Evolutionary conservation across 2,113 vertebrate species (phyloP).

Genomic region (Phrynocephalus versicolor): DNA sequence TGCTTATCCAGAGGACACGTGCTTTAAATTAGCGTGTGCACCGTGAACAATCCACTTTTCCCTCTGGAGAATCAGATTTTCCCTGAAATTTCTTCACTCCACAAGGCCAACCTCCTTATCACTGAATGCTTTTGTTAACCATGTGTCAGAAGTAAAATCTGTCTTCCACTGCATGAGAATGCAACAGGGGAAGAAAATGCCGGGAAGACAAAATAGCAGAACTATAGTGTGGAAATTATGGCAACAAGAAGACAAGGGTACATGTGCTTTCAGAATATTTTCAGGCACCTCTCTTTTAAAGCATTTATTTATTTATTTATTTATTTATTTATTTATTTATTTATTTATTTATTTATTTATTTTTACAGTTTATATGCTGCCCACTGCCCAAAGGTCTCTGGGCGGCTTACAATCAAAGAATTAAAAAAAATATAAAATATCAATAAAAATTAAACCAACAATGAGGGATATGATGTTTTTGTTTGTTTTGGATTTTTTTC

Average conservation of each 20-base stretch:
- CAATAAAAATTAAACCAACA: no score
- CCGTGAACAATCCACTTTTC: constrained; percentile 28
- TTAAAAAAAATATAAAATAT: no score
- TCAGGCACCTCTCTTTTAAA: constrained; percentile 36
- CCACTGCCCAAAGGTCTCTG: no score
- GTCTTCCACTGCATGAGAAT: constrained; percentile 8
- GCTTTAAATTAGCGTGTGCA: constrained; percentile 30
- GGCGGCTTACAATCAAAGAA: no score
- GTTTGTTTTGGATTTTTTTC: no score
- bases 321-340: no score
- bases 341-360: no score
- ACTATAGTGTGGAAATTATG: constrained; percentile 25
- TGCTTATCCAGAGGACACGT: constrained; percentile 17
- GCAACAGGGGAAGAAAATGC: background rate
- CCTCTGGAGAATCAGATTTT: background rate
- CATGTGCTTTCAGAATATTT: constrained; percentile 12
- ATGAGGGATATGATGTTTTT: no score
- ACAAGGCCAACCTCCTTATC: constrained; percentile 26
- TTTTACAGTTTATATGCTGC: no score
- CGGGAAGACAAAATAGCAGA: constrained; percentile 36
- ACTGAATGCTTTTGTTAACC: constrained; percentile 38
- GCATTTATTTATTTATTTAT: no score
- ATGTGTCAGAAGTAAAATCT: constrained; percentile 16
- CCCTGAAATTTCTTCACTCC: constrained; percentile 9
- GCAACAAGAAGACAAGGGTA: constrained; percentile 33